These are phyloP conservation scores for Synanthedon tipuliformis DNA, from an alignment of 2,888 invertebrate genomes.

Conservation along the genomic window DNA sequence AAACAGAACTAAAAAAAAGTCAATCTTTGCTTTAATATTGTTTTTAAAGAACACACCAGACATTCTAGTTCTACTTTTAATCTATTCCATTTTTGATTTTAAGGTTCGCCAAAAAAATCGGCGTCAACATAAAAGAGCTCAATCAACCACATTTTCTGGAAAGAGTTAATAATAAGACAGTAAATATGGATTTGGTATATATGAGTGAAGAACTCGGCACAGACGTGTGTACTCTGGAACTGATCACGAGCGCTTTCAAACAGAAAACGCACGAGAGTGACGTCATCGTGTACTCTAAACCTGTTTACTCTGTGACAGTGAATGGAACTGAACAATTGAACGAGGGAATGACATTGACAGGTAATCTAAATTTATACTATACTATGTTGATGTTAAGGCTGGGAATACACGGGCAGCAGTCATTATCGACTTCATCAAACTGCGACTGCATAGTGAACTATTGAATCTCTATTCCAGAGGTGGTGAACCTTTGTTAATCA, in stretches of 20 bases:
- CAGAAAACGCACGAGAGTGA: slow-evolving; percentile 80
- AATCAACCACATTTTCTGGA: slow-evolving; percentile 45
- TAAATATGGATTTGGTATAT: slow-evolving; percentile 21
- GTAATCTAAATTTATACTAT: slow-evolving; percentile 26
- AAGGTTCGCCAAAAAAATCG: slow-evolving; percentile 59
- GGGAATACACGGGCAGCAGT: too few species aligned
- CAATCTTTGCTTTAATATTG: too few species aligned
- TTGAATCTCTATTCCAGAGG: too few species aligned
- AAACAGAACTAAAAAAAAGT: too few species aligned
- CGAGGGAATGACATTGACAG: slow-evolving; percentile 73
- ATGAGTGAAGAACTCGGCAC: slow-evolving; percentile 62
- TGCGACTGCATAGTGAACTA: too few species aligned
- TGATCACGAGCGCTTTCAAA: slow-evolving; percentile 80
- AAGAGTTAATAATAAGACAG: slow-evolving; percentile 31
- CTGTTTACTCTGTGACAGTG: slow-evolving; percentile 82
- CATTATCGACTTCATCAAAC: too few species aligned
- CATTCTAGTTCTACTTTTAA: too few species aligned
- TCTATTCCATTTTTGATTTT: slow-evolving; percentile 6
- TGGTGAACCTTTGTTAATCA: too few species aligned
- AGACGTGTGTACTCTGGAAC: slow-evolving; percentile 73
- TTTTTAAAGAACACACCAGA: too few species aligned
- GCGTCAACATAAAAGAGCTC: slow-evolving; percentile 49
- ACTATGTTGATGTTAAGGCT: too few species aligned
- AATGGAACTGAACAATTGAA: slow-evolving; percentile 75
- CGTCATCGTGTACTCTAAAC: slow-evolving; percentile 73